These are phyloP conservation scores for Hydrolagus affinis DNA, from an alignment of 2,113 vertebrate genomes.

Conservation along the genomic window DNA sequence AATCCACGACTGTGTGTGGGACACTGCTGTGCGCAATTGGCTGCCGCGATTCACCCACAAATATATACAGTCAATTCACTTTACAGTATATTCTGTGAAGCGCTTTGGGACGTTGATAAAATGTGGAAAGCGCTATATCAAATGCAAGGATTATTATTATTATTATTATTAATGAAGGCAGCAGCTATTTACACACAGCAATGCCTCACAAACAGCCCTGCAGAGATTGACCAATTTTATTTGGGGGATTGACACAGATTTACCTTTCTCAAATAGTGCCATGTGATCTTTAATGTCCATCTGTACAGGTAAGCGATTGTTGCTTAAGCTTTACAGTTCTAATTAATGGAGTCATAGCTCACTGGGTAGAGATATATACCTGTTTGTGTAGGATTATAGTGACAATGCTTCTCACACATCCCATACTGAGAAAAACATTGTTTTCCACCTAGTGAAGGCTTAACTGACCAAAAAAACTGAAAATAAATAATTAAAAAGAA, in stretches of 20 bases:
- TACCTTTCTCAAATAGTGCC: background rate
- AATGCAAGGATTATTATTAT: too few species aligned
- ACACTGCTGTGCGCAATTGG: too few species aligned
- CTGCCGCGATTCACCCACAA: too few species aligned
- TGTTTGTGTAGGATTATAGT: background rate
- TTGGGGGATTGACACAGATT: too few species aligned
- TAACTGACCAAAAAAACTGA: slow-evolving; percentile 37
- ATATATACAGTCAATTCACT: too few species aligned
- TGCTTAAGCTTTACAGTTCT: too few species aligned
- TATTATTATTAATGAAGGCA: background rate
- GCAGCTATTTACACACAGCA: background rate
- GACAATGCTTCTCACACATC: slow-evolving; percentile 7
- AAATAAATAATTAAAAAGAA: slow-evolving; percentile 34
- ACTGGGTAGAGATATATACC: too few species aligned
- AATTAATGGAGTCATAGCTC: too few species aligned
- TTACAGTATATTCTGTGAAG: too few species aligned
- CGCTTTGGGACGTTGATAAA: too few species aligned
- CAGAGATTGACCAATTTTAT: background rate
- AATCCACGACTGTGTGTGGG: too few species aligned
- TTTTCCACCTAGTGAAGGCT: slow-evolving; percentile 48
- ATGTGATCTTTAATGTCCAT: background rate
- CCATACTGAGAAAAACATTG: background rate
- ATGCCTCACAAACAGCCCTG: background rate
- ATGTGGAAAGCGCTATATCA: too few species aligned
- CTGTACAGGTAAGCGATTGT: background rate